Evolutionary conservation across 23 tunicate genomes (phyloP).

Genomic region (Styela clava): DNA sequence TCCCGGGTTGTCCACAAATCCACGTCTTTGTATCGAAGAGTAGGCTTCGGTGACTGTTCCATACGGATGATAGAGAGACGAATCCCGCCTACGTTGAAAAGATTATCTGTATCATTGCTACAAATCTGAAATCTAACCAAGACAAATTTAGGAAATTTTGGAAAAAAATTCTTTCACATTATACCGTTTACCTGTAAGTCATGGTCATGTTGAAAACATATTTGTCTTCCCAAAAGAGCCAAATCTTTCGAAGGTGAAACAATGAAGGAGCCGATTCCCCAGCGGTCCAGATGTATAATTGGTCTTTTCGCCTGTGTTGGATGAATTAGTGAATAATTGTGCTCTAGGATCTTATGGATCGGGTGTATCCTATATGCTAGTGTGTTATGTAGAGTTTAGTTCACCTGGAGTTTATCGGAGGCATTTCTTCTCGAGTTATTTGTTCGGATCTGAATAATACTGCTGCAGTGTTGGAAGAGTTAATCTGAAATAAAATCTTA

Average conservation of each 20-base stretch:
- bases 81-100: conserved; percentile 13
- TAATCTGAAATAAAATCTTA: not conserved
- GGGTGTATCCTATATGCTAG: no score
- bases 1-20: not conserved
- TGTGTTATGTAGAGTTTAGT: no score
- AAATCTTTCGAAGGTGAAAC: conserved; percentile 9
- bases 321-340: no score
- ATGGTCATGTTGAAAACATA: conserved; percentile 12
- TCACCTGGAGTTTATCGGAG: not conserved
- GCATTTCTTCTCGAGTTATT: conserved; percentile 15
- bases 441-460: conserved; percentile 3
- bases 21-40: not conserved
- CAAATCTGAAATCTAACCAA: no score
- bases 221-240: conserved; percentile 19
- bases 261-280: conserved; percentile 19
- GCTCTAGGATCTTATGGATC: no score
- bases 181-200: conserved; percentile 20
- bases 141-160: no score
- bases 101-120: no score
- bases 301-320: conserved; percentile 19
- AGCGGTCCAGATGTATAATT: conserved; percentile 14
- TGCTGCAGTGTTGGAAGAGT: not conserved
- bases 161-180: no score
- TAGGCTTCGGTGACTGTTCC: conserved; percentile 15
- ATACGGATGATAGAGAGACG: conserved; percentile 13